These are phyloP conservation scores for Drosophila arizonae DNA, from an alignment of 1,140 invertebrate genomes.

Conservation along the genomic window DNA sequence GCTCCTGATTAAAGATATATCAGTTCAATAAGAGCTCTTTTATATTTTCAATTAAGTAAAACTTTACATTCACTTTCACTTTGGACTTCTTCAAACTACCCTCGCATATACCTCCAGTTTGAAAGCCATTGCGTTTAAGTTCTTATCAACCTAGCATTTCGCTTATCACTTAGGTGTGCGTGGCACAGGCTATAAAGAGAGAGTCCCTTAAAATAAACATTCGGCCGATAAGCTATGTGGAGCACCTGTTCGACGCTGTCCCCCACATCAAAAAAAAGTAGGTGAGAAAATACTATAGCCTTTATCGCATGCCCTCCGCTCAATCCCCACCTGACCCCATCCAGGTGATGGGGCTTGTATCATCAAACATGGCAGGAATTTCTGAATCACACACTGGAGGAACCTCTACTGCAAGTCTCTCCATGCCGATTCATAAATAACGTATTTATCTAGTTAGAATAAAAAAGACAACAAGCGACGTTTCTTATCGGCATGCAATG, in stretches of 20 bases:
- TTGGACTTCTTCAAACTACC: too few species aligned
- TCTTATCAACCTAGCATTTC: too few species aligned
- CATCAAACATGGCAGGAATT: neutral
- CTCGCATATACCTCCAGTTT: too few species aligned
- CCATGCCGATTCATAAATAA: neutral
- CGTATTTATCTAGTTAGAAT: neutral
- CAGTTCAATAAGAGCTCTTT: too few species aligned
- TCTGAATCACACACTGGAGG: constrained; percentile 1
- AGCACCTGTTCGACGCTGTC: neutral
- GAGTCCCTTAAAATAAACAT: neutral
- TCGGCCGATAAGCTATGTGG: neutral
- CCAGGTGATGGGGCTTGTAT: neutral
- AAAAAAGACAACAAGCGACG: neutral
- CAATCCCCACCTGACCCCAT: constrained; percentile 10
- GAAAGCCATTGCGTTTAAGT: too few species aligned
- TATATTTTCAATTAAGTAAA: too few species aligned
- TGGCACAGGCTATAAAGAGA: too few species aligned
- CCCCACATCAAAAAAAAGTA: too few species aligned
- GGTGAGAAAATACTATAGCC: neutral
- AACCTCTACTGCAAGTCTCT: too few species aligned
- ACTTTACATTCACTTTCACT: too few species aligned
- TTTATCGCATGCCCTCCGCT: constrained; percentile 4
- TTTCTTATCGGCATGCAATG: constrained; percentile 21
- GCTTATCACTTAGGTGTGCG: too few species aligned
- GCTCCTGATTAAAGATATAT: too few species aligned